Base-by-base conservation (phyloP, 2,797 vertebrate species). In the Sebastes cheni region DNA sequence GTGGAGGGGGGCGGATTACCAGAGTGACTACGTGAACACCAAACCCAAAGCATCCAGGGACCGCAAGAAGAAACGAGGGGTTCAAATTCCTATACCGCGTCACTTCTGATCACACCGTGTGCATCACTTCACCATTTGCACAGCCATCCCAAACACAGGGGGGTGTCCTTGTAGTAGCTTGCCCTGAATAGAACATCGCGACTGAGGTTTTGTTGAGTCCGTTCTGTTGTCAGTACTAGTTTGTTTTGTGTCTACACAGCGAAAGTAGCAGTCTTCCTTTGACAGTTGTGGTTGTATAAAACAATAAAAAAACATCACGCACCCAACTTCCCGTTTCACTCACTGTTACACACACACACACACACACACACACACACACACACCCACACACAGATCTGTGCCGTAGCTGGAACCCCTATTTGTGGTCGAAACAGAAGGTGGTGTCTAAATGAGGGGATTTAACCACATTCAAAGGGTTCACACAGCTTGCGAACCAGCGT, bases 21-120 rank as follows among this genome's bases (percentile, higher is more conserved):
- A 94, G 27, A 92, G 76, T 0, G 93, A 94, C 75, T 95, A 96
- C 86, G 93, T 95, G 4, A 96, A 95, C 86, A 94, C 94, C 87
- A 95, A 91, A 76, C 92, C 93, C n/a, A 84, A 65, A 72, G 66
- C 77, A 0, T 10, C 80, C 2, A 69, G 74, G 61, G 82, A 72
- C 2, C 84, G 55, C 64, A 79, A 50, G 72, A 95, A 72, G 73
- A 92, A 89, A 4, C 86, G 77, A 50, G 88, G 92, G 2, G 27
- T 94, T 34, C 87, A 89, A 61, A 93, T 89, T 14, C 91, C 90
- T 0, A 29, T 77, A 9, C 86, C 85, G 0, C 73, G 58, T 42
- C 32, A 87, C 84, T 77, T 88, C 73, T 92, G 86, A 90, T 3
- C 3, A 11, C 13, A 11, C 27, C 12, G 34, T 36, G 3, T 9